These are phyloP conservation scores for Pachypeltis micranthus DNA, from an alignment of 1,140 invertebrate species.

Conservation along the genomic window DNA sequence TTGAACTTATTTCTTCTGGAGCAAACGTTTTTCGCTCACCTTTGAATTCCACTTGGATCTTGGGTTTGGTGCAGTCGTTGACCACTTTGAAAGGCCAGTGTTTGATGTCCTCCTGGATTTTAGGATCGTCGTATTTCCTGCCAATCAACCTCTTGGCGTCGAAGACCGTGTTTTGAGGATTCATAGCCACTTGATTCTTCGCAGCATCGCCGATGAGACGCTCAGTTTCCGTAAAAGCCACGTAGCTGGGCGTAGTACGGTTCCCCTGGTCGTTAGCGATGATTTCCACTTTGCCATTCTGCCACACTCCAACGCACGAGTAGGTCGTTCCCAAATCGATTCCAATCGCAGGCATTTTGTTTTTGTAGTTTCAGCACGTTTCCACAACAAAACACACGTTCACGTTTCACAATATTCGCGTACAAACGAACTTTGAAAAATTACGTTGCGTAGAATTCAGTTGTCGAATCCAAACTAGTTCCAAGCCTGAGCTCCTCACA, in stretches of 20 bases:
- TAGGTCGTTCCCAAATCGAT: slow-evolving; percentile 84
- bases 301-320: slow-evolving; percentile 81
- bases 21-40: slow-evolving; percentile 56
- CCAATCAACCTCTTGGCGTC: too few species aligned
- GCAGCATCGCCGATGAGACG: slow-evolving; percentile 94
- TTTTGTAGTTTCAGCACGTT: neutral
- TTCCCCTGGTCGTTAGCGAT: slow-evolving; percentile 97
- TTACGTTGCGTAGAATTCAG: too few species aligned
- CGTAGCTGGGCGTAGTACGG: slow-evolving; percentile 92
- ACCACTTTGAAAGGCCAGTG: slow-evolving; percentile 54
- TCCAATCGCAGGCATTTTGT: slow-evolving; percentile 53
- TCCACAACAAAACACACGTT: neutral
- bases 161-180: slow-evolving; percentile 92
- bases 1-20: slow-evolving; percentile 66
- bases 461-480: neutral
- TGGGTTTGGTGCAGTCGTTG: slow-evolving; percentile 43
- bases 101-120: slow-evolving; percentile 43
- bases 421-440: neutral
- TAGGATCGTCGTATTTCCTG: too few species aligned
- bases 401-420: too few species aligned
- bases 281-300: slow-evolving; percentile 92
- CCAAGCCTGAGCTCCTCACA: neutral
- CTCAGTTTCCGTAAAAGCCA: slow-evolving; percentile 93
- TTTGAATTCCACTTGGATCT: slow-evolving; percentile 53
- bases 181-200: slow-evolving; percentile 90